phyloP scores from a whole-genome alignment of 2,113 vertebrate species.

The Pangasianodon hypophthalmus region DNA sequence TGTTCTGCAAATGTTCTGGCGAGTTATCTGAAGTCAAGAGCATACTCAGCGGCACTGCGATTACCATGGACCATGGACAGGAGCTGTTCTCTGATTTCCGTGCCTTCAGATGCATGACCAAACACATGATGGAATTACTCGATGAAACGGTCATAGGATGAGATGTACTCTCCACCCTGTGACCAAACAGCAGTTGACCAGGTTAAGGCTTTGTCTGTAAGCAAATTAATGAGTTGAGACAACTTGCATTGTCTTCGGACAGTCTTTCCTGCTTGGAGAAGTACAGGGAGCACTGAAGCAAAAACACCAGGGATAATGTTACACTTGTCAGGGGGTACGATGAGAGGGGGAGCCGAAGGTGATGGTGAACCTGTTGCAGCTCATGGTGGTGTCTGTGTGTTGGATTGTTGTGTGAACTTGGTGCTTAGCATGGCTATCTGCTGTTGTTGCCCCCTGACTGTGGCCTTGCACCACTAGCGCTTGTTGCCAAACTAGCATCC shows the following conservation, averaged over 20 bases:
- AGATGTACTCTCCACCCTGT: no score
- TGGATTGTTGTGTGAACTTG: background rate
- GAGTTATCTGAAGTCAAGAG: background rate
- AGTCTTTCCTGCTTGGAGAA: background rate
- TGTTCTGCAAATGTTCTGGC: background rate
- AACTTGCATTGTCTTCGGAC: background rate
- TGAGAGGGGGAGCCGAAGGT: background rate
- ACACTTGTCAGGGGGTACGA: background rate
- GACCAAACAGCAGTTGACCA: no score
- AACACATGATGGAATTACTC: no score
- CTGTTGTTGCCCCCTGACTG: background rate
- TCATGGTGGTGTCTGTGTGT: background rate
- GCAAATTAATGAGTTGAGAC: background rate
- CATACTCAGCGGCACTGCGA: background rate
- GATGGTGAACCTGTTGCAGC: background rate
- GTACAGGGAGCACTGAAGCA: no score
- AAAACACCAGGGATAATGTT: no score
- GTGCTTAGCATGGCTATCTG: background rate
- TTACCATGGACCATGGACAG: background rate
- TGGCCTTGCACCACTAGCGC: background rate
- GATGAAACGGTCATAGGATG: no score
- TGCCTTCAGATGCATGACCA: no score
- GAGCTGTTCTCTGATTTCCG: background rate
- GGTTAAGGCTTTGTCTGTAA: no score
- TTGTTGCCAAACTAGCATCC: background rate